Evolutionary conservation across 2,888 invertebrate species (phyloP).

Genomic region (Melipona beecheii): DNA sequence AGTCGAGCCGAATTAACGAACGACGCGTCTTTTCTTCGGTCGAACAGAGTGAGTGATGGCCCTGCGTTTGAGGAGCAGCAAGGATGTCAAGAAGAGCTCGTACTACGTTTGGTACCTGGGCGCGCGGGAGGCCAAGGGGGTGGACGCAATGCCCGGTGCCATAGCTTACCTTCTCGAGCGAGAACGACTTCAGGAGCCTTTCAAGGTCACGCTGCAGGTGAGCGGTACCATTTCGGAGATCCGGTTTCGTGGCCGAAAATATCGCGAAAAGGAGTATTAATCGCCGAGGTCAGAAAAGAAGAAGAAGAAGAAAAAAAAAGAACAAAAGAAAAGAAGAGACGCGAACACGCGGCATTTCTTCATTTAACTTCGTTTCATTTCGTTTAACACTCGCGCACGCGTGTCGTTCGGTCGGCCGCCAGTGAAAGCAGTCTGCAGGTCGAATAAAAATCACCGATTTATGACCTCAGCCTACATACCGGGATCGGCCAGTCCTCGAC

Average conservation of each 20-base stretch:
- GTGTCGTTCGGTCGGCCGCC: conserved; percentile 30
- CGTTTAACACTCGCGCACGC: not conserved
- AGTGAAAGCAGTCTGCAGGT: conserved; percentile 66
- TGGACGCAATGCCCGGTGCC: conserved; percentile 94
- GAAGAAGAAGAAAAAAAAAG: not conserved
- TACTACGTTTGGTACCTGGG: conserved; percentile 98
- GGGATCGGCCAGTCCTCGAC: conserved; percentile 33
- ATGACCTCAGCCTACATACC: conserved; percentile 62
- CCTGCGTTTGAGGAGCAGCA: conserved; percentile 88
- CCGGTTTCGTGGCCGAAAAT: conserved; percentile 71
- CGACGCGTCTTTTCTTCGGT: conserved; percentile 33
- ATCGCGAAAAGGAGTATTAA: conserved; percentile 50
- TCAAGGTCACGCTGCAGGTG: conserved; percentile 95
- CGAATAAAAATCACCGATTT: conserved; percentile 65
- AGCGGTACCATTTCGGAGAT: conserved; percentile 73
- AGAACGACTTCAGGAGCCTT: conserved; percentile 93
- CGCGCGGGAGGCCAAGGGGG: conserved; percentile 96
- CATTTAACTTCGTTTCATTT: too few species aligned
- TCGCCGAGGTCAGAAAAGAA: conserved; percentile 6
- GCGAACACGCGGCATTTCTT: too few species aligned
- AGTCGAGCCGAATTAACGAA: not conserved
- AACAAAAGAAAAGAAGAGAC: too few species aligned
- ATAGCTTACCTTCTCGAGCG: conserved; percentile 93
- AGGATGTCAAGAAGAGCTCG: conserved; percentile 95
- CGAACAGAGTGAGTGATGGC: conserved; percentile 87